Percentiles rank a stretch among this genome's conserved stretches.
These are phyloP conservation scores for Origma solitaria DNA, from an alignment of 2,113 vertebrate genomes.

Conservation along the genomic window DNA sequence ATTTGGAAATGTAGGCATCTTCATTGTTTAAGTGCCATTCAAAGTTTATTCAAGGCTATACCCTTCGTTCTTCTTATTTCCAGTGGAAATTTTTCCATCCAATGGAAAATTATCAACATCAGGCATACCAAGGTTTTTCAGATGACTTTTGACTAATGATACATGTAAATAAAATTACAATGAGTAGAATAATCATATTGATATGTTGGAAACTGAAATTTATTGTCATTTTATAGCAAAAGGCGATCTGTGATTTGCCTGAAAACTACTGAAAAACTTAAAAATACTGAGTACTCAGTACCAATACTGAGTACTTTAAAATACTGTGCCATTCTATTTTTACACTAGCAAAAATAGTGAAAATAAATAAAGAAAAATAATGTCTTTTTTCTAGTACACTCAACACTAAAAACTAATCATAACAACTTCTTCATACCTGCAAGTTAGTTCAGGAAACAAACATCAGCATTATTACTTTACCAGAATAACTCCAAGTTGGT, in stretches of 20 bases:
- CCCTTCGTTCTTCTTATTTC: background rate
- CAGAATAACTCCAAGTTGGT: background rate
- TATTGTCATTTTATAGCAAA: background rate
- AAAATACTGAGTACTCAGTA: background rate
- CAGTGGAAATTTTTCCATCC: background rate
- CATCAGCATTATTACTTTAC: background rate
- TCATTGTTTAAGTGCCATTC: background rate
- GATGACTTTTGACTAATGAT: background rate
- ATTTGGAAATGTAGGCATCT: background rate
- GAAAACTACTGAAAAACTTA: background rate
- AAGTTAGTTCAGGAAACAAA: background rate
- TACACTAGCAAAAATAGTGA: background rate
- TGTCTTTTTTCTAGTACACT: background rate
- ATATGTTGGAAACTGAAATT: background rate
- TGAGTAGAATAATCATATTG: background rate
- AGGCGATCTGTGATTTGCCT: background rate
- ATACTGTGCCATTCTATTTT: background rate
- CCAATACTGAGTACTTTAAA: background rate
- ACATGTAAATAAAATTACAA: background rate
- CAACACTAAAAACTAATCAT: background rate
- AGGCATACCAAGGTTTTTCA: background rate
- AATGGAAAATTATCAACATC: background rate
- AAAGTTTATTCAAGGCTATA: background rate
- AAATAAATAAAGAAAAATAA: background rate
- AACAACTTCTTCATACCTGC: background rate